These are phyloP conservation scores for Actenoides hombroni DNA, from an alignment of 2,113 vertebrate species.

Conservation along the genomic window DNA sequence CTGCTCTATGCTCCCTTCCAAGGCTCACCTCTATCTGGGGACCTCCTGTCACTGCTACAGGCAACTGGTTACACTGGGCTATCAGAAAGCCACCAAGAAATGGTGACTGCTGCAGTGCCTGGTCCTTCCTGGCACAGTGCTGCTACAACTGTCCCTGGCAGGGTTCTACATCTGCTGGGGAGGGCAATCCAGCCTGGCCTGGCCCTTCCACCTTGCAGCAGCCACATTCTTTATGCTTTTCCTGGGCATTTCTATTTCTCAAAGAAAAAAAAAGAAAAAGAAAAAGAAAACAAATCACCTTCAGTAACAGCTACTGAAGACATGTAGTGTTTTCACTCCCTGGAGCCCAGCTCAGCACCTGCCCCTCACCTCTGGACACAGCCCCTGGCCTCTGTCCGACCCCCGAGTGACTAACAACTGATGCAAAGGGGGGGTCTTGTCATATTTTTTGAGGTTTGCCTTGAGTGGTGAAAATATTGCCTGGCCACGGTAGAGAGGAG, in stretches of 20 bases:
- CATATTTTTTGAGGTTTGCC: neutral
- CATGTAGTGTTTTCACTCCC: neutral
- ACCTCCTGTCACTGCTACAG: neutral
- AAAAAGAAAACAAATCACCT: neutral
- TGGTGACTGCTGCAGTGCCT: neutral
- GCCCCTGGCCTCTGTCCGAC: neutral
- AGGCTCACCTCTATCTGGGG: neutral
- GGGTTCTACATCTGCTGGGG: neutral
- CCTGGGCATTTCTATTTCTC: neutral
- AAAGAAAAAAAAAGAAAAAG: neutral
- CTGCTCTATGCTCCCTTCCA: neutral
- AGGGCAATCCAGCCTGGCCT: neutral
- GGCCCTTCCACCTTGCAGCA: neutral
- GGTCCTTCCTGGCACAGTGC: neutral
- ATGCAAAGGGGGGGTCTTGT: neutral
- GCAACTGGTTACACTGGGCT: neutral
- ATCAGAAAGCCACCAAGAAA: neutral
- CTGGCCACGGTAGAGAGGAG: neutral
- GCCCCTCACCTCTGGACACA: neutral
- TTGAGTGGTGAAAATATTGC: neutral
- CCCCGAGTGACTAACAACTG: neutral
- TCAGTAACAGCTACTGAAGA: neutral
- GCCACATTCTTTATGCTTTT: neutral
- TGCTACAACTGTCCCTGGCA: rapidly evolving
- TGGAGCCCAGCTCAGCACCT: neutral